These are phyloP conservation scores for Eudemis profundana DNA, from an alignment of 2,888 invertebrate species.

Conservation along the genomic window DNA sequence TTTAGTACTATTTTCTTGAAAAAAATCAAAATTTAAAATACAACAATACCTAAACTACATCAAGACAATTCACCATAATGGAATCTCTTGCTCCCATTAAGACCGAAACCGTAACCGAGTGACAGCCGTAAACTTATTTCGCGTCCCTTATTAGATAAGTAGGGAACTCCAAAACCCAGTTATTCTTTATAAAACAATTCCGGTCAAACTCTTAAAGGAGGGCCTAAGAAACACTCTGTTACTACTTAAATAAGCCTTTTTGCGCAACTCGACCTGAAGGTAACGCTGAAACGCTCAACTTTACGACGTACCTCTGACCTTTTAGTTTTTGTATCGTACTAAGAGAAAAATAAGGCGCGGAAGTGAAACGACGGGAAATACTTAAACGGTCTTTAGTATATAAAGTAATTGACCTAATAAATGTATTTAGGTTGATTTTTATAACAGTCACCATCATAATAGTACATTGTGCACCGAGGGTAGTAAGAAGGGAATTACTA, in stretches of 20 bases:
- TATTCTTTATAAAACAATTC: slow-evolving; percentile 1
- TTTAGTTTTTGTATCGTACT: background rate
- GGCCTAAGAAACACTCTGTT: background rate
- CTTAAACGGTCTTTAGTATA: background rate
- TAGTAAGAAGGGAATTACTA: no score
- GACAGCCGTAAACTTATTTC: slow-evolving; percentile 3
- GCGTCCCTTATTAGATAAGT: slow-evolving; percentile 5
- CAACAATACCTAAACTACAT: no score
- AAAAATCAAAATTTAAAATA: no score
- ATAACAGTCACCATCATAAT: no score
- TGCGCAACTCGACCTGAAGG: background rate
- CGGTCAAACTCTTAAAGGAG: no score
- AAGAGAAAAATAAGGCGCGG: background rate
- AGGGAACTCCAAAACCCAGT: background rate
- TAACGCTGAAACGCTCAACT: background rate
- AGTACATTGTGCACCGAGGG: no score
- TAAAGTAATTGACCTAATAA: background rate
- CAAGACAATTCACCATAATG: background rate
- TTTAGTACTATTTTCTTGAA: no score
- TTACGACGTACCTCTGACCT: background rate
- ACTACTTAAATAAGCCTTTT: background rate
- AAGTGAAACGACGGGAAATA: background rate
- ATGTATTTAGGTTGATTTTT: no score
- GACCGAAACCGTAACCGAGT: slow-evolving; percentile 15
- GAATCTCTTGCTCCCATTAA: background rate